These are phyloP conservation scores for Drosophila arizonae DNA, from an alignment of 1,140 invertebrate genomes.

Conservation along the genomic window DNA sequence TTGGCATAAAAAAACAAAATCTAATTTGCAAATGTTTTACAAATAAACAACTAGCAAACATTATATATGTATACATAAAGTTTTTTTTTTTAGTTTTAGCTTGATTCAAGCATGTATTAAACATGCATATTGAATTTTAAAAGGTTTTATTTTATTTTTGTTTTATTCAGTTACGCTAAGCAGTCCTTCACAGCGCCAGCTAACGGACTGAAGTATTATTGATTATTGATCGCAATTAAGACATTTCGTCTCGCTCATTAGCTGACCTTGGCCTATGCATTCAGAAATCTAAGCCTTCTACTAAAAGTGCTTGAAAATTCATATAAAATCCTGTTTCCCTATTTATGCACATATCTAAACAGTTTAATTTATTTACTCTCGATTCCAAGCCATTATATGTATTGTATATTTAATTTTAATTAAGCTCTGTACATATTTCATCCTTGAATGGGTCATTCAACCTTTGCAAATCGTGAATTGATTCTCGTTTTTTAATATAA, in stretches of 20 bases:
- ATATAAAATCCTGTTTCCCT: conserved; percentile 7
- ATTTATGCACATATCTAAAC: background rate
- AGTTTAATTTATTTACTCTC: background rate
- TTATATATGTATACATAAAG: background rate
- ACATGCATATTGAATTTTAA: background rate
- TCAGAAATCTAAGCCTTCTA: too few species aligned
- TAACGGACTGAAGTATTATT: background rate
- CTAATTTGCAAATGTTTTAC: conserved; percentile 64
- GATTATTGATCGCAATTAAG: conserved; percentile 6
- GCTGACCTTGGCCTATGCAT: background rate
- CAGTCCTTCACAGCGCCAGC: background rate
- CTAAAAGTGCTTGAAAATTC: background rate
- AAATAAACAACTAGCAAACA: conserved; percentile 25
- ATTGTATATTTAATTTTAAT: too few species aligned
- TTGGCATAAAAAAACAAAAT: conserved; percentile 10
- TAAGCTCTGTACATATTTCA: background rate
- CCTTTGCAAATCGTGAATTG: conserved; percentile 1
- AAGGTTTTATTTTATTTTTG: too few species aligned
- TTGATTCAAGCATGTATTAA: conserved; percentile 36
- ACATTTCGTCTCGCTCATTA: background rate
- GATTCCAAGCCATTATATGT: too few species aligned
- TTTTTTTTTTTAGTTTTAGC: conserved; percentile 1
- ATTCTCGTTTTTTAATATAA: conserved; percentile 1
- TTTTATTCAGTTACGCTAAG: too few species aligned
- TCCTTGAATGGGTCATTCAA: conserved; percentile 1